Base-by-base conservation (phyloP, 2,888 invertebrate species). In the Dynastes maya region DNA sequence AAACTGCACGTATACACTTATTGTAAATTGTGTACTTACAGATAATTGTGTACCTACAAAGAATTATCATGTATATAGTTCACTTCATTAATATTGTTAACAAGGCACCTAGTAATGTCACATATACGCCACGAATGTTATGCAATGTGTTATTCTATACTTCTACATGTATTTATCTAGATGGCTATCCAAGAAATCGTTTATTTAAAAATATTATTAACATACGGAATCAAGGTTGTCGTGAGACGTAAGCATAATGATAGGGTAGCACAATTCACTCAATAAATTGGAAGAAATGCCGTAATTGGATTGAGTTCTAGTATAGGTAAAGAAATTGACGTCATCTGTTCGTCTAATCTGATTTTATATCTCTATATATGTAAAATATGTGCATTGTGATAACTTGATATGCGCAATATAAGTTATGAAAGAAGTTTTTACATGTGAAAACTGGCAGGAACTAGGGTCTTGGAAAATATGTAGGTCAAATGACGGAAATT, bases 201-300 rank as follows among this genome's bases (percentile, higher is more conserved):
- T 37, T 71, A 37, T 71, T 71, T 55, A 71, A 55, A 55, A 32
- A 32, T 55, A 71, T 9, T 53, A 55, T 71, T 71, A 71, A 55
- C 70, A 55, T 71, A 55, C 53, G 32, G 8, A 37, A 71, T 71
- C 70, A 71, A 71, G 70, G 70, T 55, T 71, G 53, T 4, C 16
- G 32, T 55, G 70, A 53, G n/a, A 32, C n/a, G 55, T 55, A 71
- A n/a, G 53, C 37, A 55, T 71, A 71, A 55, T 55, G 16, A 53
- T 53, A 53, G 53, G 32, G 40, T 32, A 13, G 32, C 13, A 40
- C 65, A 65, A n/a, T 65, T 40, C 32, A 40, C 65, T 65, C 16
- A 65, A 63, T 63, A 63, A 63, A 63, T 29, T 32, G 61, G 45
- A 45, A 45, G 2, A 11, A 45, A 45, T 45, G 45, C 45, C 8